Conservation (phyloP, 1,140 invertebrate species). For the Pectinophora gossypiella region DNA sequence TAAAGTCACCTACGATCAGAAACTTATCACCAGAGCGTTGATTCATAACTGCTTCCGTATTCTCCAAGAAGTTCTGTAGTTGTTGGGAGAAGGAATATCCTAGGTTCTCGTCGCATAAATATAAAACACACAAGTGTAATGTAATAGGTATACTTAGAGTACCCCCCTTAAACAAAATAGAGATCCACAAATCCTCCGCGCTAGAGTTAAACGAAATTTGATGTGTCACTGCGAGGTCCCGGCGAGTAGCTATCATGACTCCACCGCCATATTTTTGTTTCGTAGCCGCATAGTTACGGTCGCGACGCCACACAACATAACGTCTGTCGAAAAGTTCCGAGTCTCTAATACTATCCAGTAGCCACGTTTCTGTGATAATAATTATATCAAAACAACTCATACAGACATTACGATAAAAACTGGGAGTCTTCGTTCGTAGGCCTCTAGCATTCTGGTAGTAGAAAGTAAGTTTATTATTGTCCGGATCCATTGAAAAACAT, state of each 20-base stretch:
- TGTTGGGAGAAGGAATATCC: not conserved
- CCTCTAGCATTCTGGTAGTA: not conserved
- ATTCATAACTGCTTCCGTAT: not conserved
- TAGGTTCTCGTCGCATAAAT: not conserved
- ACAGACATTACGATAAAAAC: conserved; percentile 1
- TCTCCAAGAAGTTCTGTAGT: not conserved
- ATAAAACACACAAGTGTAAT: not conserved
- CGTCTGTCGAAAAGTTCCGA: conserved; percentile 3
- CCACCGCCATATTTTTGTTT: conserved; percentile 3
- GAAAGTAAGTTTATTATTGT: not conserved
- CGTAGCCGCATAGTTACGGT: conserved; percentile 1
- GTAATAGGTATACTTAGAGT: not conserved
- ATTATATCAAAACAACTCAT: conserved; percentile 3
- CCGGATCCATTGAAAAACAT: too few species aligned
- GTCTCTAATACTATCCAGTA: not conserved
- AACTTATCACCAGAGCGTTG: conserved; percentile 1
- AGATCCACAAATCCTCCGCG: not conserved
- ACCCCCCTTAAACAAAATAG: not conserved
- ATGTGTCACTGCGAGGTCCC: not conserved
- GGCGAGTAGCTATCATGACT: not conserved
- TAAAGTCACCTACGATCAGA: conserved; percentile 12
- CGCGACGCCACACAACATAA: not conserved
- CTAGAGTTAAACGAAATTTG: not conserved
- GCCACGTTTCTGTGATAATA: conserved; percentile 4
- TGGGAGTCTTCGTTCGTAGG: not conserved